Conservation (phyloP, 2,797 vertebrate genomes). For the Gila robusta region DNA sequence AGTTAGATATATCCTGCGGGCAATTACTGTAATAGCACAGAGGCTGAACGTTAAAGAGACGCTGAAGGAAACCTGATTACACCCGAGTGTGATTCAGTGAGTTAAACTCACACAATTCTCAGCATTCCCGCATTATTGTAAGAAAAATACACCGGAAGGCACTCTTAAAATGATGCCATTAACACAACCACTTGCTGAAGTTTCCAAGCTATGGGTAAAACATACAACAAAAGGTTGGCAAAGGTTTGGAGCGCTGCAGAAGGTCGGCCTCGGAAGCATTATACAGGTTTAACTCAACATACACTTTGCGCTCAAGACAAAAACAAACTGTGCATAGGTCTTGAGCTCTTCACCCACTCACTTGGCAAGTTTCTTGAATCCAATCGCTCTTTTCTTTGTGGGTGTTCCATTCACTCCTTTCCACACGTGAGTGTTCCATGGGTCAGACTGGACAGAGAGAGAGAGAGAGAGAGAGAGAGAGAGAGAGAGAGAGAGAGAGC, state of each 20-base stretch:
- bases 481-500: neutral
- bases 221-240: slow-evolving; percentile 4
- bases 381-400: slow-evolving; percentile 95
- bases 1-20: slow-evolving; percentile 71
- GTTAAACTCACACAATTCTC: neutral
- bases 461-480: neutral
- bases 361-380: slow-evolving; percentile 99
- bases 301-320: neutral
- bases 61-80: slow-evolving; percentile 46
- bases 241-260: neutral
- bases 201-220: neutral
- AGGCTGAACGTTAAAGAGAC: slow-evolving; percentile 14
- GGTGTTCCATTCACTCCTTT: slow-evolving; percentile 96
- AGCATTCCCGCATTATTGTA: neutral
- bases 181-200: slow-evolving; percentile 3
- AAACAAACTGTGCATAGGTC: neutral
- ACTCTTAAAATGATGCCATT: slow-evolving; percentile 28
- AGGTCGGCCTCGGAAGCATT: neutral
- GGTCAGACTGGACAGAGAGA: slow-evolving; percentile 68
- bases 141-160: neutral
- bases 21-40: slow-evolving; percentile 75
- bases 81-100: neutral
- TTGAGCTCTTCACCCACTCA: slow-evolving; percentile 74
- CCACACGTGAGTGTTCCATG: slow-evolving; percentile 95
- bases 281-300: slow-evolving; percentile 1